Conservation (phyloP, 2,113 vertebrate genomes). For the Gila orcuttii region DNA sequence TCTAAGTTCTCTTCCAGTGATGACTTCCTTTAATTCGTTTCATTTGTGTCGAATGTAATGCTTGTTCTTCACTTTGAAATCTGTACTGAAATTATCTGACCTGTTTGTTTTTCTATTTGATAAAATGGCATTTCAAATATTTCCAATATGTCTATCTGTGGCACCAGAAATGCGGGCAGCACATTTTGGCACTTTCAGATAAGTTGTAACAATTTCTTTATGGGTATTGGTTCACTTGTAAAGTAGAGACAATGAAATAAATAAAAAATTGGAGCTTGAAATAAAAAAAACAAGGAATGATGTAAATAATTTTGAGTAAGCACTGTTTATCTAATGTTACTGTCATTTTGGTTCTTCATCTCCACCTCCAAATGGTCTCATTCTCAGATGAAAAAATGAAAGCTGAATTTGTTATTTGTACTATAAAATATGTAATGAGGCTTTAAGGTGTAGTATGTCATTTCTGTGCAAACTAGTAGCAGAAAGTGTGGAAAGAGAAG, state of each 20-base stretch:
- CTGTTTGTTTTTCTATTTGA: constrained; percentile 31
- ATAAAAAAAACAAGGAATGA: constrained; percentile 30
- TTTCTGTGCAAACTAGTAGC: background rate
- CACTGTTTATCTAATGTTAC: constrained; percentile 15
- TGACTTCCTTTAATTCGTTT: background rate
- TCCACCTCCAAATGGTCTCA: background rate
- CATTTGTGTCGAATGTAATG: constrained; percentile 37
- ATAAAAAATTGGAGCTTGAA: background rate
- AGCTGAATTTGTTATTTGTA: background rate
- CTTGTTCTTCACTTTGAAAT: constrained; percentile 32
- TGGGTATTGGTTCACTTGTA: constrained; percentile 1
- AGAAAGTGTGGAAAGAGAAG: too few species aligned
- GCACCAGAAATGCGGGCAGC: constrained; percentile 17
- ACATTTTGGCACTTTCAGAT: constrained; percentile 43
- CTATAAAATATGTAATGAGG: background rate
- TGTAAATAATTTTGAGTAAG: constrained; percentile 9
- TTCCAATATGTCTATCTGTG: constrained; percentile 12
- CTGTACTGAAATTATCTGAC: background rate
- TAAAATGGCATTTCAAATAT: constrained; percentile 27
- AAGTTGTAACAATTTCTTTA: constrained; percentile 28
- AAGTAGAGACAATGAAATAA: constrained; percentile 2
- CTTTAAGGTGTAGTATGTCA: background rate
- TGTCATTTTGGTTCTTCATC: background rate
- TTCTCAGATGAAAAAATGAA: background rate
- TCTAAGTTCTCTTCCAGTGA: constrained; percentile 7